A percentile compares a stretch with the other conserved stretches of the same genome.
Conservation (phyloP, 2,113 vertebrate species). For the Brachyistius frenatus region DNA sequence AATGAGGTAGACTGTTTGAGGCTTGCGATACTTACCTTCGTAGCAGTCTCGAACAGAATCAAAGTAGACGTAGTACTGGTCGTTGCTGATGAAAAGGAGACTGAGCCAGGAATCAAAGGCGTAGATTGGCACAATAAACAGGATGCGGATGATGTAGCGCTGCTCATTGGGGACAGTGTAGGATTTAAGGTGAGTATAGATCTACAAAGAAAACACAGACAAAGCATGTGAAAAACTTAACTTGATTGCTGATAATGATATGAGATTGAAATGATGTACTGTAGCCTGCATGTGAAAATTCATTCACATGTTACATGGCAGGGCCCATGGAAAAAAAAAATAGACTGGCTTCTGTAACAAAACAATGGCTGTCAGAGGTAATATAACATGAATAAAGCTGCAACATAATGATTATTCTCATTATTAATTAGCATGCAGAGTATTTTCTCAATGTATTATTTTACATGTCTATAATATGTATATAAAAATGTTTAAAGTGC, state of each 20-base stretch:
- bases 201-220: slow-evolving; percentile 80
- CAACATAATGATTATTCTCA: background rate
- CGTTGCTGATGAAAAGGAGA: slow-evolving; percentile 93
- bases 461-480: no score
- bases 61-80: slow-evolving; percentile 94
- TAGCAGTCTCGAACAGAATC: slow-evolving; percentile 96
- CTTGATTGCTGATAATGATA: background rate
- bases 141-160: slow-evolving; percentile 96
- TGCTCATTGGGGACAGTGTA: slow-evolving; percentile 94
- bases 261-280: background rate
- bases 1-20: background rate
- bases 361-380: background rate
- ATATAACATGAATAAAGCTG: background rate
- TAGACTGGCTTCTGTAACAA: background rate
- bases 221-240: slow-evolving; percentile 16
- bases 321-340: background rate
- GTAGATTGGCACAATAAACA: slow-evolving; percentile 94
- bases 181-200: slow-evolving; percentile 92
- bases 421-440: no score
- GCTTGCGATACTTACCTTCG: slow-evolving; percentile 86
- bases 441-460: no score
- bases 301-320: no score
- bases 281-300: no score
- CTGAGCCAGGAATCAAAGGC: slow-evolving; percentile 98
- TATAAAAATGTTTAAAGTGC: no score